These are phyloP conservation scores for Tetramorium bicarinatum DNA, from an alignment of 2,888 invertebrate genomes.

Conservation along the genomic window DNA sequence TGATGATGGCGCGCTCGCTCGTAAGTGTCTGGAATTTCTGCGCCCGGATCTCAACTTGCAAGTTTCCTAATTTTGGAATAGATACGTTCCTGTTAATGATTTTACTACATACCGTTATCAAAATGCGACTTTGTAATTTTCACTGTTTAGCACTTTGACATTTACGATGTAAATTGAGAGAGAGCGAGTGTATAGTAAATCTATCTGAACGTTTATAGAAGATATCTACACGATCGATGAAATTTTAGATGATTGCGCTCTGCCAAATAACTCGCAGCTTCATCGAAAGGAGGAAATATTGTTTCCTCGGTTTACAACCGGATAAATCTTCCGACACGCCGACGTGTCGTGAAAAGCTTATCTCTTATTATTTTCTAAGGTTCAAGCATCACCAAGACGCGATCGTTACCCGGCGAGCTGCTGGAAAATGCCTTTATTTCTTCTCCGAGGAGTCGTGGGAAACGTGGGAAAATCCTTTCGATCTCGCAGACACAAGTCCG, in stretches of 20 bases:
- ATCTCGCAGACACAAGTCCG: conserved; percentile 48
- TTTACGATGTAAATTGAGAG: not conserved
- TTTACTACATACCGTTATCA: not conserved
- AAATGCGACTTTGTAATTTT: not conserved
- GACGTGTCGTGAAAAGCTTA: conserved; percentile 37
- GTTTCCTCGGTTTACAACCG: conserved; percentile 30
- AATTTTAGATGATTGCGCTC: not conserved
- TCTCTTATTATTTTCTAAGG: conserved; percentile 50
- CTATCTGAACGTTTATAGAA: not conserved
- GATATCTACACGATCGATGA: not conserved
- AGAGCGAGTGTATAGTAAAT: not conserved
- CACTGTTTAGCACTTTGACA: not conserved
- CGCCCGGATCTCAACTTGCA: not conserved
- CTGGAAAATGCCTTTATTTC: conserved; percentile 45
- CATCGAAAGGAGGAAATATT: conserved; percentile 24
- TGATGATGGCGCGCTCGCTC: not conserved
- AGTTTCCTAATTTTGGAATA: not conserved
- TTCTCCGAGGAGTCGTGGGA: conserved; percentile 11
- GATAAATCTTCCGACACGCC: conserved; percentile 35
- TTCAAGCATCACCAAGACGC: conserved; percentile 31
- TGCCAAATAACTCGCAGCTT: conserved; percentile 10
- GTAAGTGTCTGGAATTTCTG: not conserved
- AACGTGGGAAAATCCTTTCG: conserved; percentile 52
- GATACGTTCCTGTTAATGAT: not conserved
- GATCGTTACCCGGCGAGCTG: conserved; percentile 39